These are phyloP conservation scores for Chloroceryle aenea DNA, from an alignment of 2,113 vertebrate genomes.

Conservation along the genomic window DNA sequence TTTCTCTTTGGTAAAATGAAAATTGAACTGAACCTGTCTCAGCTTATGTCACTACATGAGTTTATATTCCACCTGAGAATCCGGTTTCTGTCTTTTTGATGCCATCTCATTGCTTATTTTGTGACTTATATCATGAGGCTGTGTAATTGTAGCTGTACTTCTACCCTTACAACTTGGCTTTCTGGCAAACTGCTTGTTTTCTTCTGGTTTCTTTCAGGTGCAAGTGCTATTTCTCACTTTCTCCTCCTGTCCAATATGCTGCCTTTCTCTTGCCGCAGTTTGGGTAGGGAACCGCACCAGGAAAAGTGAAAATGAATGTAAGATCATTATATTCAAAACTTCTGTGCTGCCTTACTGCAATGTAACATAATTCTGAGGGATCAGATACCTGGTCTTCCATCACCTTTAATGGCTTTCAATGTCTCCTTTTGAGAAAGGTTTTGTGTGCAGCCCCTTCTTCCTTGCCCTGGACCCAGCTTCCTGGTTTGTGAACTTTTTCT, in stretches of 20 bases:
- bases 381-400: not conserved
- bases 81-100: not conserved
- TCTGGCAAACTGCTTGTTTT: constrained; percentile 53
- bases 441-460: not conserved
- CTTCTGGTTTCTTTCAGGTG: constrained; percentile 78
- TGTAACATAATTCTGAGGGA: not conserved
- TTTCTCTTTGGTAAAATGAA: not conserved
- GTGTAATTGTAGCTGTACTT: not conserved
- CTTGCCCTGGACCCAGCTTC: not conserved
- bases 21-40: not conserved
- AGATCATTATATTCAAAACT: constrained; percentile 23
- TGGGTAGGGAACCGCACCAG: constrained; percentile 55
- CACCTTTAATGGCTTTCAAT: not conserved
- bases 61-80: not conserved
- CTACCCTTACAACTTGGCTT: constrained; percentile 1
- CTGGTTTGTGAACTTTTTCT: not conserved
- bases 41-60: not conserved
- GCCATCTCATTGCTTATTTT: not conserved
- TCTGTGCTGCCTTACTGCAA: not conserved
- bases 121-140: not conserved
- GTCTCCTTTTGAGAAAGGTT: not conserved
- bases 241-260: constrained; percentile 59
- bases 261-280: constrained; percentile 52
- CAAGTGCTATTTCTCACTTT: constrained; percentile 66
- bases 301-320: constrained; percentile 62